Evolutionary conservation across 2,888 invertebrate genomes (phyloP), one percentile per base, ranked within the genome.

Genomic region (Glaucopsyche alexis): DNA sequence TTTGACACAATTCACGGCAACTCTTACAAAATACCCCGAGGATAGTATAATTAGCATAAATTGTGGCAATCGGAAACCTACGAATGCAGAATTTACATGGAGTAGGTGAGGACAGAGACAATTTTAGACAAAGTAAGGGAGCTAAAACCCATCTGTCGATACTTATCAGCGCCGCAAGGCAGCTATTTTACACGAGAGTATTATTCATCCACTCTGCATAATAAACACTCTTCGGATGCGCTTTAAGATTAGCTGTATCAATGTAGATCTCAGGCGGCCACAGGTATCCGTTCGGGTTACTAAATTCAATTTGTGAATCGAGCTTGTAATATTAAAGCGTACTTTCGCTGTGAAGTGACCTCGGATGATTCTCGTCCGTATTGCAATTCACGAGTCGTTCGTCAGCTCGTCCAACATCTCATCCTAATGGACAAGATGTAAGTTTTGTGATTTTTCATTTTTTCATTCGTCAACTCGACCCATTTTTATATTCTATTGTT

Each of bases 251-350:
- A 76, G 74, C 74, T 67, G 73, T 72, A 75, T 74, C 76, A 75
- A 70, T 75, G 73, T 75, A 74, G 70, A 73, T 65, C 76, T 75
- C 69, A 38, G 29, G 19, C 72, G 60, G 73, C 73, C 74, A 64
- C 74, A 77, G 76, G 73, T 78, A 78, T 72, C 73, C 76, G 71
- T 75, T 73, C 71, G 71, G 75, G 74, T 75, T 75, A 75, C 73
- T 71, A 76, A 78, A 80, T 78, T 77, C 78, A 78, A 79, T 80
- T 79, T 78, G 77, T 75, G 76, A 76, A 76, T 77, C 76, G 77
- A 77, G 78, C 77, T 79, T 80, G 80, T 81, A 81, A 81, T 81
- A 81, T 82, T 82, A 81, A 81, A 80, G 80, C 77, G 78, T 76
- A 65, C 49, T 69, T 69, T 49, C 49, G 49, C 49, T 49, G 69